Evolutionary conservation across 1,140 invertebrate genomes (phyloP), one percentile per base, ranked within the genome.

Genomic region (Apis florea): DNA sequence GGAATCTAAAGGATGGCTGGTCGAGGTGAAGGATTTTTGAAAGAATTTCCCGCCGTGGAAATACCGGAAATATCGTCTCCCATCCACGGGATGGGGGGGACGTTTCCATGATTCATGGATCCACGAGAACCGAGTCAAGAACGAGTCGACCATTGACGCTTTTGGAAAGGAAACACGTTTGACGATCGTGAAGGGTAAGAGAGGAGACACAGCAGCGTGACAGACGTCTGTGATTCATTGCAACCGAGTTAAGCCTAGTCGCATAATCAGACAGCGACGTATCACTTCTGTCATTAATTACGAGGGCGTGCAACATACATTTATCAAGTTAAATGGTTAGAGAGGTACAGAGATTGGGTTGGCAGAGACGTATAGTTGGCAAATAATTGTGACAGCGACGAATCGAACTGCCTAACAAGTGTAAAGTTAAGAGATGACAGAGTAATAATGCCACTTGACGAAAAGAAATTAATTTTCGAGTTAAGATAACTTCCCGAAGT

Each of bases 241-340:
- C 67, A 10, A 31, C 68, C 10, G 67, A 59, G 72, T 69, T 85
- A 71, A 79, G 73, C 68, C 74, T 83, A 76, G 58, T 83, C 85
- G 72, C 73, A 83, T 83, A 87, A 87, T 87, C 83, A 85, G 78
- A 80, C 74, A 70, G 67, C 77, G 66, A 81, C 80, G 80, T 85
- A 82, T 85, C 80, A 80, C 76, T 76, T 61, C 51, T 31, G 77
- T 63, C 77, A 82, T 85, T 83, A 87, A 87, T 87, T 87, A 84
- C 83, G 72, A 13, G 26, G n/a, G 47, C 66, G 63, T 66, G 69
- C 53, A 54, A 15, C 61, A 12, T 68, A 26, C 77, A 79, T 87
- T 87, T 74, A 85, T 87, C 80, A 87, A 73, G 63, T 24, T 67
- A 56, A 67, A 82, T 49, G 72, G 58, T 47, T 5, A 68, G 15